phyloP scores from a whole-genome alignment of 2,113 vertebrate species.

The Poecile atricapillus region DNA sequence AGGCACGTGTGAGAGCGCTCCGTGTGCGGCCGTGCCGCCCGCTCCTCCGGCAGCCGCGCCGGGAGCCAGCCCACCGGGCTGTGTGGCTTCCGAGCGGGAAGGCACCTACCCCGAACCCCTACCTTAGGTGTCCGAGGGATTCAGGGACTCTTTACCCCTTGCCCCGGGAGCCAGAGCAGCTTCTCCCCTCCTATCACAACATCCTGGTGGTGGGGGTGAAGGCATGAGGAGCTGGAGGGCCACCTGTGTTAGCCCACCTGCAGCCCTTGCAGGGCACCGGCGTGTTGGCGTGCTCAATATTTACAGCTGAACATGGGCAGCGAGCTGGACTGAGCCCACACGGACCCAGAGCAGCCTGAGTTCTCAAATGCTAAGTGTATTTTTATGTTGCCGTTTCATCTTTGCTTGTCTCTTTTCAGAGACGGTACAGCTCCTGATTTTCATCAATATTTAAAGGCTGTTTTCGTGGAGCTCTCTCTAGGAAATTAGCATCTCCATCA shows the following conservation, averaged over 20 bases:
- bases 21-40: accelerated
- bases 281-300: accelerated
- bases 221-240: background rate
- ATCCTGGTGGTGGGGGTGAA: background rate
- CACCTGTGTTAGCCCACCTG: background rate
- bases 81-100: background rate
- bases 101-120: too few relatives aligned
- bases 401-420: background rate
- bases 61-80: accelerated
- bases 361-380: background rate
- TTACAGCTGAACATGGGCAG: accelerated
- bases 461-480: background rate
- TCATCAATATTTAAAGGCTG: background rate
- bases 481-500: background rate
- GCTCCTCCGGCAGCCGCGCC: accelerated
- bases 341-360: background rate
- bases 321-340: background rate
- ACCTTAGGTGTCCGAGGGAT: too few relatives aligned
- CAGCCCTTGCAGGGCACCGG: background rate
- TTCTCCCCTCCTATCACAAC: background rate
- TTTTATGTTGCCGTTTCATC: background rate
- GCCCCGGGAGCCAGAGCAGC: background rate
- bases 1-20: background rate
- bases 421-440: background rate
- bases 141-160: background rate